Base-by-base conservation (phyloP, 1,140 invertebrate genomes). In the Anagrus nilaparvatae region DNA sequence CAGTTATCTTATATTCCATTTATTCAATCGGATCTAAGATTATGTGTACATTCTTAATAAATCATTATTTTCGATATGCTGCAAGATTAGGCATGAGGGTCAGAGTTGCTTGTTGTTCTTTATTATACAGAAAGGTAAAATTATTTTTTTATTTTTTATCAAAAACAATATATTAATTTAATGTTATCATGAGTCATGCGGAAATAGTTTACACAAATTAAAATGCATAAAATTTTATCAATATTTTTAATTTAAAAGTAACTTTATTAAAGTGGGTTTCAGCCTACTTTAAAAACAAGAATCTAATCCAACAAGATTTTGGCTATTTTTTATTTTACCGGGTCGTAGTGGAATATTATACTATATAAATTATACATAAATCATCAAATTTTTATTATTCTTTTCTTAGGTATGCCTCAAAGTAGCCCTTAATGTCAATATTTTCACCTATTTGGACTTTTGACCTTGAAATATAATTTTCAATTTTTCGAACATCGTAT, bases 41-140 rank as follows among this genome's bases (percentile, higher is more conserved):
- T 0, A 44, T 49, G 0, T 51, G 53, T 2, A 60, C 67, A 17
- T 52, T 67, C 9, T 47, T 70, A 4, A 20, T 44, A 12, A 73
- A 75, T 36, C 73, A 79, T 24, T 59, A 56, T 0, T 64, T 60
- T 16, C 46, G 71, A 8, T 55, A 57, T 10, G 52, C 63, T 18
- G 61, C 69, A 19, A 60, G 68, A 34, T 67, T 74, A 9, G 77
- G 77, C 13, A 78, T 79, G 76, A 67, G 71, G 48, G 48, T 77
- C 3, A 59, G 76, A 40, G 52, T 78, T 10, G 74, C 77, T 3
- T 72, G 72, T 20, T 74, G 73, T 38, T 71, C 75, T 0, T 53
- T 79, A 0, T 63, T 81, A 51, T 81, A 78, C 42, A 67, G 75
- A 63, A 80, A 79, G 69, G 77, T 78, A 59, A 46, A 24, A 19